Percentiles rank a stretch among this genome's conserved stretches.
Conservation (phyloP, 2,888 invertebrate species). For the Xanthorhoe designata region DNA sequence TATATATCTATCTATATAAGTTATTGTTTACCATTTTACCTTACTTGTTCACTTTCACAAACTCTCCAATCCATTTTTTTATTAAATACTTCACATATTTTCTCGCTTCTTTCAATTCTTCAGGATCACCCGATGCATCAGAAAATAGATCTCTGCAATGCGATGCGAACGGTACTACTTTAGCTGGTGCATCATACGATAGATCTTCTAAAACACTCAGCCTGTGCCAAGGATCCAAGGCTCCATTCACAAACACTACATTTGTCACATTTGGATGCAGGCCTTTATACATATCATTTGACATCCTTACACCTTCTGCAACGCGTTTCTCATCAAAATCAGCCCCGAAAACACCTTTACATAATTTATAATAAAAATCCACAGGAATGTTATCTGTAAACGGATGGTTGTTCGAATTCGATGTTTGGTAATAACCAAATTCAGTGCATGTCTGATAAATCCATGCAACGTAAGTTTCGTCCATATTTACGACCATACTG, state of each 20-base stretch:
- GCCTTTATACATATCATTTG: slow-evolving; percentile 82
- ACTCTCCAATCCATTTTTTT: slow-evolving; percentile 70
- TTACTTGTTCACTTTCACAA: slow-evolving; percentile 15
- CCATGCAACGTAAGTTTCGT: slow-evolving; percentile 79
- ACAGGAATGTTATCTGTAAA: slow-evolving; percentile 82
- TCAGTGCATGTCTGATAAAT: slow-evolving; percentile 91
- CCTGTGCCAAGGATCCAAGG: slow-evolving; percentile 86
- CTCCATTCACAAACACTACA: slow-evolving; percentile 86
- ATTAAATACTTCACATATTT: slow-evolving; percentile 67
- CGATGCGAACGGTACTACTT: slow-evolving; percentile 63
- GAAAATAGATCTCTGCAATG: slow-evolving; percentile 72
- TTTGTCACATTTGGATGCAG: slow-evolving; percentile 77
- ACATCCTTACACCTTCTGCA: slow-evolving; percentile 64
- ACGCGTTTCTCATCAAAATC: slow-evolving; percentile 66
- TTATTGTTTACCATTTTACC: too few species aligned
- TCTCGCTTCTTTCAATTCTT: slow-evolving; percentile 69
- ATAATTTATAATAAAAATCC: slow-evolving; percentile 71
- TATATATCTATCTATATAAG: too few species aligned
- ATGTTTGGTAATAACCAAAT: slow-evolving; percentile 90
- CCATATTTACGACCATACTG: slow-evolving; percentile 56
- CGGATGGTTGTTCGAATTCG: slow-evolving; percentile 83
- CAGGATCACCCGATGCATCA: slow-evolving; percentile 56
- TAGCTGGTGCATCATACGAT: slow-evolving; percentile 69
- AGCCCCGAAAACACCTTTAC: slow-evolving; percentile 71
- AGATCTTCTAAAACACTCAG: slow-evolving; percentile 79